Evolutionary conservation across 1,140 invertebrate genomes (phyloP).

Genomic region (Panagrolaimus sp.): DNA sequence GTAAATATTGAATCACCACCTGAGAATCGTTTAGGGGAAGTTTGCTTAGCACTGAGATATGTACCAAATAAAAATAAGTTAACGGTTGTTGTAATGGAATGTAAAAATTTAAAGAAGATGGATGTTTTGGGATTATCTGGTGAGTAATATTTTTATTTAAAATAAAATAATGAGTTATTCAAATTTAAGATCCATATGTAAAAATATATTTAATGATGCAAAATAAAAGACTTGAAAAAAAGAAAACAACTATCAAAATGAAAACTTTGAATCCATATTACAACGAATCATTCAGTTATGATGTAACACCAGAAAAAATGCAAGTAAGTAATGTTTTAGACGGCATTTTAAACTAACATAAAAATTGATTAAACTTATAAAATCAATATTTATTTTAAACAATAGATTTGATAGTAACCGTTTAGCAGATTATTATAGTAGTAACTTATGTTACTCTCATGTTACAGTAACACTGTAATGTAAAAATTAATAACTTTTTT

Average conservation of each 20-base stretch:
- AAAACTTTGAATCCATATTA: conserved; percentile 99
- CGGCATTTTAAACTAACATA: too few species aligned
- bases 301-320: conserved; percentile 99
- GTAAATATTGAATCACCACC: conserved; percentile 92
- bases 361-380: too few species aligned
- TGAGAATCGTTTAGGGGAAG: conserved; percentile 93
- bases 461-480: too few species aligned
- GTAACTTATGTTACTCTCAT: too few species aligned
- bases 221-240: conserved; percentile 98
- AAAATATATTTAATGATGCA: conserved; percentile 99
- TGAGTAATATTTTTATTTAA: conserved; percentile 51
- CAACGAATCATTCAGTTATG: conserved; percentile 99
- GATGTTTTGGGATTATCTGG: conserved; percentile 93
- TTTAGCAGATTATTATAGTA: too few species aligned
- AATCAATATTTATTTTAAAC: too few species aligned
- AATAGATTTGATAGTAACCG: background rate
- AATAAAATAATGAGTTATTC: background rate
- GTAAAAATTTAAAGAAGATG: conserved; percentile 99
- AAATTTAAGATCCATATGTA: conserved; percentile 85
- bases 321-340: conserved; percentile 84
- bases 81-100: conserved; percentile 93
- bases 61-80: conserved; percentile 96
- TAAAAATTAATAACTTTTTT: too few species aligned
- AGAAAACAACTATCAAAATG: conserved; percentile 99
- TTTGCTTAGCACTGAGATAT: conserved; percentile 97